These are phyloP conservation scores for Carposina sasakii DNA, from an alignment of 1,140 invertebrate genomes.

Conservation along the genomic window DNA sequence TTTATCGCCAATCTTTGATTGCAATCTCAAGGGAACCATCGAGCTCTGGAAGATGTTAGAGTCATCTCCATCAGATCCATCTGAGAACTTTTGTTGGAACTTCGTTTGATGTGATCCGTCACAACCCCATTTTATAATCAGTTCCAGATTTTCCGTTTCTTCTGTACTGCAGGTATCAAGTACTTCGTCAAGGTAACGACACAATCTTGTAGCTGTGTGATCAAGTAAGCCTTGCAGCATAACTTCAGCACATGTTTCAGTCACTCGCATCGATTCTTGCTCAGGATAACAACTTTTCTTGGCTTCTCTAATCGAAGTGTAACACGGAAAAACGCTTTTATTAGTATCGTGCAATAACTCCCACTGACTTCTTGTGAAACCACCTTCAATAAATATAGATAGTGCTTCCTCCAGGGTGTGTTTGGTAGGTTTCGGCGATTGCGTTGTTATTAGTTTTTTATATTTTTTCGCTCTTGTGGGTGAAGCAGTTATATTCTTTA, in stretches of 20 bases:
- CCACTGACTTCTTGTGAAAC: slow-evolving; percentile 13
- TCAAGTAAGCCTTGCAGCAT: slow-evolving; percentile 34
- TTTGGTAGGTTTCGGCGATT: slow-evolving; percentile 15
- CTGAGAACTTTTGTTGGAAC: background rate
- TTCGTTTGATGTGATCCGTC: background rate
- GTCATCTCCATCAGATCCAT: no score
- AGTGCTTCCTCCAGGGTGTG: slow-evolving; percentile 21
- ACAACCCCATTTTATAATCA: background rate
- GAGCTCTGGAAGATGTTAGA: no score
- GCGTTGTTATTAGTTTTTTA: background rate
- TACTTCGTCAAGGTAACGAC: slow-evolving; percentile 20
- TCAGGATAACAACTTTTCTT: slow-evolving; percentile 12
- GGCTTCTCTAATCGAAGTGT: slow-evolving; percentile 6
- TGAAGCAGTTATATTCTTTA: background rate
- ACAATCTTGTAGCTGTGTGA: slow-evolving; percentile 26
- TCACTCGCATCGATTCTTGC: slow-evolving; percentile 18
- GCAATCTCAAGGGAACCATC: no score
- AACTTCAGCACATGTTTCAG: slow-evolving; percentile 32
- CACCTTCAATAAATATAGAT: slow-evolving; percentile 8
- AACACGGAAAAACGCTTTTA: slow-evolving; percentile 13
- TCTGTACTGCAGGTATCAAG: slow-evolving; percentile 15
- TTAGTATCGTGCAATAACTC: slow-evolving; percentile 1
- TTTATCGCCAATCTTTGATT: no score
- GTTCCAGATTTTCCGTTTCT: slow-evolving; percentile 13
- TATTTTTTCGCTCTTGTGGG: slow-evolving; percentile 7